These are phyloP conservation scores for Antedon mediterranea DNA, from an alignment of 53 echinoderm and acorn worm species.

Conservation along the genomic window DNA sequence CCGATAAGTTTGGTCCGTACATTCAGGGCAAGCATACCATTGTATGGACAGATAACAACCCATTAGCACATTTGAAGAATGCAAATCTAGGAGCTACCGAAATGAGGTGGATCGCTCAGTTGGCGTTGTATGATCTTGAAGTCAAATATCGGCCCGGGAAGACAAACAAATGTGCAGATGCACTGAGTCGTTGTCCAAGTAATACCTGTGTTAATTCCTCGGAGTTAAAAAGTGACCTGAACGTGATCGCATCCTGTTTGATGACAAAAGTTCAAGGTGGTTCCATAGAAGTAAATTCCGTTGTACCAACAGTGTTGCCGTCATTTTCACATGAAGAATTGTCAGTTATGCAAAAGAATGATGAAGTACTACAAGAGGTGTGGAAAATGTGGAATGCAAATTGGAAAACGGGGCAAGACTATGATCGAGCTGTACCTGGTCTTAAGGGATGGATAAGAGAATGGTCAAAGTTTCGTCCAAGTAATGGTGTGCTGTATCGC, in stretches of 20 bases:
- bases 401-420: constrained; percentile 7
- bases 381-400: constrained; percentile 2
- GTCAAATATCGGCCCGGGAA: background rate
- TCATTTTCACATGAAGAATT: constrained; percentile 17
- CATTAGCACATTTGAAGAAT: background rate
- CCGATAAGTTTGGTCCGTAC: too few relatives aligned
- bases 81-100: background rate
- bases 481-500: constrained; percentile 10
- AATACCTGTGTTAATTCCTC: background rate
- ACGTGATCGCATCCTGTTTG: too few relatives aligned
- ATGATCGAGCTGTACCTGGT: background rate
- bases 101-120: background rate
- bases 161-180: background rate
- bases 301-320: constrained; percentile 12
- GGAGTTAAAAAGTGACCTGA: too few relatives aligned
- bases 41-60: too few relatives aligned
- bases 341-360: constrained; percentile 10
- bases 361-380: constrained; percentile 6
- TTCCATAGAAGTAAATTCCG: background rate
- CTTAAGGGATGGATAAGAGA: constrained; percentile 1
- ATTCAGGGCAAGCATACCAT: too few relatives aligned
- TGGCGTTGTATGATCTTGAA: background rate
- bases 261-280: too few relatives aligned
- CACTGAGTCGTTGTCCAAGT: background rate
- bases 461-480: background rate